phyloP scores from a whole-genome alignment of 1,140 invertebrate species.

The Drosophila neocordata region DNA sequence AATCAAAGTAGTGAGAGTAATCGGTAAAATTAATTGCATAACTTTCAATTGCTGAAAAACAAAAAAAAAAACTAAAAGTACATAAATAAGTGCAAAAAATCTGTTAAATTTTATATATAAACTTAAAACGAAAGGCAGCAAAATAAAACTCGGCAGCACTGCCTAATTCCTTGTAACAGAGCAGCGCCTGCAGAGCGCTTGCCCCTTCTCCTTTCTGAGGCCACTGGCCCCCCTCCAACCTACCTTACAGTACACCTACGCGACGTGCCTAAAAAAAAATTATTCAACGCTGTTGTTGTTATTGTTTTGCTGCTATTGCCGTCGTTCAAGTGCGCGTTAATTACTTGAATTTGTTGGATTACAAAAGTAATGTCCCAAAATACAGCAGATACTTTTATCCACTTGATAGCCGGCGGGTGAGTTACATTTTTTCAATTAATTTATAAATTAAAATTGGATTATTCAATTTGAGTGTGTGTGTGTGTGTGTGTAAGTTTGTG shows the following conservation, averaged over 20 bases:
- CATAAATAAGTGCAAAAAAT: conserved; percentile 21
- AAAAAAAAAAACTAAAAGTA: conserved; percentile 13
- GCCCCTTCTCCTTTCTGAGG: neutral
- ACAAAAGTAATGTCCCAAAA: conserved; percentile 63
- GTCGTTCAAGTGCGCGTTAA: conserved; percentile 62
- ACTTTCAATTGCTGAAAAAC: conserved; percentile 45
- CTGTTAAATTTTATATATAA: conserved; percentile 14
- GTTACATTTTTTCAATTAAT: conserved; percentile 29
- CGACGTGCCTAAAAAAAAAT: conserved; percentile 38
- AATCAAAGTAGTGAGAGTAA: conserved; percentile 10
- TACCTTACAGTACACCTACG: conserved; percentile 6
- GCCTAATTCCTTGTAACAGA: neutral
- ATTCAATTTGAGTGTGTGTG: neutral
- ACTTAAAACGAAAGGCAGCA: conserved; percentile 5
- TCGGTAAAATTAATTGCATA: conserved; percentile 45
- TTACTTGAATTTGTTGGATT: conserved; percentile 22
- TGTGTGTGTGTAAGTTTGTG: conserved; percentile 22
- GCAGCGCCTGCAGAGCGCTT: conserved; percentile 12
- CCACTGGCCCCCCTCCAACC: conserved; percentile 15
- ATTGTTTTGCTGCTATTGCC: conserved; percentile 11
- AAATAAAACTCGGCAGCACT: conserved; percentile 17
- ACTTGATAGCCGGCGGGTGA: conserved; percentile 73
- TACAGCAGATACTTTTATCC: conserved; percentile 66
- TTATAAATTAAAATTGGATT: conserved; percentile 14
- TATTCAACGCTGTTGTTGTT: conserved; percentile 19